phyloP scores from a whole-genome alignment of 2,888 invertebrate genomes.

The Euclidia mi region DNA sequence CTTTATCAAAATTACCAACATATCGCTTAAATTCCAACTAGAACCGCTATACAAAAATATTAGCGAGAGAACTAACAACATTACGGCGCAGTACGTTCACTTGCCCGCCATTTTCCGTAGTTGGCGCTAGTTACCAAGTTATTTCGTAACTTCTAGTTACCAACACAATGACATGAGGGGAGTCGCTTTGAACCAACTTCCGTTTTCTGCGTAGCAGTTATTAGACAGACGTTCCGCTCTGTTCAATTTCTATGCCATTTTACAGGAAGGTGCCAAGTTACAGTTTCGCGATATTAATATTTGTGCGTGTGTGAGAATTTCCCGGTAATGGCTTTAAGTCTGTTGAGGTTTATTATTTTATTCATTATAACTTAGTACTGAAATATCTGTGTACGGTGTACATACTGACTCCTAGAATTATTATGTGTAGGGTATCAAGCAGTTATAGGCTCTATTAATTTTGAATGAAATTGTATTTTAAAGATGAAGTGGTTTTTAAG shows the following conservation, averaged over 20 bases:
- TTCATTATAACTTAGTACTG: too few species aligned
- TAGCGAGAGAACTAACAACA: constrained; percentile 49
- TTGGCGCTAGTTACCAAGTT: constrained; percentile 73
- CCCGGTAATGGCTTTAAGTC: constrained; percentile 1
- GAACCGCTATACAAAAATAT: constrained; percentile 24
- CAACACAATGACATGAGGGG: constrained; percentile 79
- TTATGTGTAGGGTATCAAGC: too few species aligned
- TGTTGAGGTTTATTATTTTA: neutral
- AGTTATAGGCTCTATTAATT: too few species aligned
- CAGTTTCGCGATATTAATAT: constrained; percentile 60
- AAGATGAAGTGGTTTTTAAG: too few species aligned
- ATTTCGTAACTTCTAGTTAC: constrained; percentile 74
- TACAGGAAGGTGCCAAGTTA: constrained; percentile 55
- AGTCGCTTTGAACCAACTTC: constrained; percentile 73
- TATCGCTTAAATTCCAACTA: neutral
- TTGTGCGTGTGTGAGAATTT: constrained; percentile 24
- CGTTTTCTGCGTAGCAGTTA: constrained; percentile 75
- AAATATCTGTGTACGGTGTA: too few species aligned
- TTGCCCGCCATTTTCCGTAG: constrained; percentile 73
- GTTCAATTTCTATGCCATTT: constrained; percentile 66
- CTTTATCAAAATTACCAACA: neutral
- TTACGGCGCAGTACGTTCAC: constrained; percentile 61
- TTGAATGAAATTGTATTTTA: too few species aligned
- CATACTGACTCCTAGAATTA: too few species aligned
- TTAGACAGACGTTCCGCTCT: constrained; percentile 67